Evolutionary conservation across 2,888 invertebrate species (phyloP).

Genomic region (Nesidiocoris tenuis): DNA sequence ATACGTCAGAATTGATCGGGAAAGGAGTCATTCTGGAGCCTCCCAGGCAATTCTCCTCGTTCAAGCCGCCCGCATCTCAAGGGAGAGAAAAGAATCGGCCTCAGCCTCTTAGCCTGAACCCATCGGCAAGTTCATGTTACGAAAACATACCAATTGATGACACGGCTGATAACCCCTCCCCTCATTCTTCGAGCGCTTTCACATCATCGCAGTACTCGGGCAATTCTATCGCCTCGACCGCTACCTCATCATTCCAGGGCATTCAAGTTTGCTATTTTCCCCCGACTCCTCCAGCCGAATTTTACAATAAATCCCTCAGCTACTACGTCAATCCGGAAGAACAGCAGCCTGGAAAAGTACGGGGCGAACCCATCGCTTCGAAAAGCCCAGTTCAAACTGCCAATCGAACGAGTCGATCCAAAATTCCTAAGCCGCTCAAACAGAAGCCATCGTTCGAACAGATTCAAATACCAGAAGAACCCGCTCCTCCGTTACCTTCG

Average conservation of each 20-base stretch:
- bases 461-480: neutral
- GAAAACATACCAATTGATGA: no score
- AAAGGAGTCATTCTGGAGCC: neutral
- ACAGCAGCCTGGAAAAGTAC: neutral
- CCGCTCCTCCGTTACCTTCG: neutral
- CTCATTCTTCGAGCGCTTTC: neutral
- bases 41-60: neutral
- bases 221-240: slow-evolving; percentile 2
- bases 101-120: neutral
- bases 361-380: neutral
- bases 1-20: neutral
- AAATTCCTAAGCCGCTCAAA: slow-evolving; percentile 13
- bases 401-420: neutral
- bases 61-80: neutral
- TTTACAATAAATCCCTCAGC: neutral
- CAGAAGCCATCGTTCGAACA: neutral
- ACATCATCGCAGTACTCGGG: neutral
- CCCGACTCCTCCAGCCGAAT: neutral
- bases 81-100: neutral
- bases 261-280: slow-evolving; percentile 20
- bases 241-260: slow-evolving; percentile 20
- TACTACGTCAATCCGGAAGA: neutral
- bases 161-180: neutral
- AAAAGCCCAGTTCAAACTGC: neutral
- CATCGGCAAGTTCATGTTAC: no score